Conservation (phyloP, 2,888 invertebrate species). For the Amblyjoppa proteus region DNA sequence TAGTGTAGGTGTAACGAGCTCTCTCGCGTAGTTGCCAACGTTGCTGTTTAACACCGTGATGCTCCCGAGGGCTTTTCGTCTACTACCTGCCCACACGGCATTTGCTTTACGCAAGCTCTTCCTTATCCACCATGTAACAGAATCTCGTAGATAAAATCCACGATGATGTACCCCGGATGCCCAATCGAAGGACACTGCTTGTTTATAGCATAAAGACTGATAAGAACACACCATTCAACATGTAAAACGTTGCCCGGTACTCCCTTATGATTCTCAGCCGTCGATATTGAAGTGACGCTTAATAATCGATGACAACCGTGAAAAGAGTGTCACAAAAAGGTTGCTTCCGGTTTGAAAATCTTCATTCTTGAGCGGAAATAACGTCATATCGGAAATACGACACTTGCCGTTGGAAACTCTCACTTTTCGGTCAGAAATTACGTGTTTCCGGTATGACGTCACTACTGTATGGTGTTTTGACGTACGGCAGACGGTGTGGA, state of each 20-base stretch:
- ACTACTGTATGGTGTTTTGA: no score
- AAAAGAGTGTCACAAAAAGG: background rate
- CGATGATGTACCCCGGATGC: background rate
- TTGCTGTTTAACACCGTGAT: slow-evolving; percentile 39
- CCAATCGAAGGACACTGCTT: background rate
- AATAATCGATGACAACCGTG: background rate
- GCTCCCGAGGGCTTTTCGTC: slow-evolving; percentile 33
- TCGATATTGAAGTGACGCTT: no score
- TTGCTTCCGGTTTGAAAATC: background rate
- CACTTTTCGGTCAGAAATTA: no score
- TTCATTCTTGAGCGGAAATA: background rate
- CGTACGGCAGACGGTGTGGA: no score
- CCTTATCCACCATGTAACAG: background rate
- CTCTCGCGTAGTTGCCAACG: slow-evolving; percentile 20
- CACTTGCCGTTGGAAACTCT: background rate
- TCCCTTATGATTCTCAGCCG: background rate
- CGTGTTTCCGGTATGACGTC: no score
- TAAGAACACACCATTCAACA: background rate
- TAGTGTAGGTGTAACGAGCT: slow-evolving; percentile 36
- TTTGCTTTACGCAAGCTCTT: slow-evolving; percentile 9
- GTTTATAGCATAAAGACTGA: background rate
- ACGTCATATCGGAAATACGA: background rate
- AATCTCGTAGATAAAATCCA: background rate
- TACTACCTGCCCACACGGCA: slow-evolving; percentile 4
- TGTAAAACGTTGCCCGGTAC: background rate